These are phyloP conservation scores for Prionailurus bengalensis DNA, from an alignment of 2,113 vertebrate species.

Conservation along the genomic window DNA sequence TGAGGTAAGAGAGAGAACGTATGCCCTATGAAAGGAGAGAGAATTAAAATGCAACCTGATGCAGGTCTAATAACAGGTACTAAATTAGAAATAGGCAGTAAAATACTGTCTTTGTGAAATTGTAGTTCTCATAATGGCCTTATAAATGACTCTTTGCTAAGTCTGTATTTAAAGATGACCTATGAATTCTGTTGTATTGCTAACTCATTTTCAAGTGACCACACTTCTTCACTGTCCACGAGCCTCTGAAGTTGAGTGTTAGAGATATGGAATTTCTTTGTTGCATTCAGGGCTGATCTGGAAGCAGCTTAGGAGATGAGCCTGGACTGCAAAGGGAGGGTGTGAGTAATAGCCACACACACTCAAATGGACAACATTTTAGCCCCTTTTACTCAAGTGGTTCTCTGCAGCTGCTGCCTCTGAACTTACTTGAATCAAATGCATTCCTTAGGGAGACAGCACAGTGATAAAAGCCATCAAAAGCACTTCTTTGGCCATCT, in stretches of 20 bases:
- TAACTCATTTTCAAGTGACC: not conserved
- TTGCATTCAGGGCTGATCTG: not conserved
- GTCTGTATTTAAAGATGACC: not conserved
- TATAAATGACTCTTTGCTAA: not conserved
- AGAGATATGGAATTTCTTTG: not conserved
- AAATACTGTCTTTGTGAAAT: not conserved
- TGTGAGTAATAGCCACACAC: not conserved
- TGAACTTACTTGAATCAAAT: not conserved
- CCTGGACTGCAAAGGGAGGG: not conserved
- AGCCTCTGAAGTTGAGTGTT: not conserved
- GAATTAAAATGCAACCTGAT: not conserved
- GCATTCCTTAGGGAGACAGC: slow-evolving; percentile 31
- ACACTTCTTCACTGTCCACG: not conserved
- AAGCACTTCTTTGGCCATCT: not conserved
- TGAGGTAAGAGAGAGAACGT: not conserved
- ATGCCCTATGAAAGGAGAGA: not conserved
- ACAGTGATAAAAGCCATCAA: not conserved
- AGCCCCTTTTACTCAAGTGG: not conserved
- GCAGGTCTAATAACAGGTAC: not conserved
- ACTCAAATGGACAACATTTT: not conserved
- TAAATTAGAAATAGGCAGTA: not conserved
- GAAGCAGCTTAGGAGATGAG: slow-evolving; percentile 5
- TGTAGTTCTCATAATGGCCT: not conserved
- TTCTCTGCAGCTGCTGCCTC: not conserved
- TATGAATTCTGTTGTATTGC: not conserved